Percentiles rank a stretch among this genome's conserved stretches.
phyloP scores from a whole-genome alignment of 64 coral and sea anemone species.

The Astreopora myriophthalma region DNA sequence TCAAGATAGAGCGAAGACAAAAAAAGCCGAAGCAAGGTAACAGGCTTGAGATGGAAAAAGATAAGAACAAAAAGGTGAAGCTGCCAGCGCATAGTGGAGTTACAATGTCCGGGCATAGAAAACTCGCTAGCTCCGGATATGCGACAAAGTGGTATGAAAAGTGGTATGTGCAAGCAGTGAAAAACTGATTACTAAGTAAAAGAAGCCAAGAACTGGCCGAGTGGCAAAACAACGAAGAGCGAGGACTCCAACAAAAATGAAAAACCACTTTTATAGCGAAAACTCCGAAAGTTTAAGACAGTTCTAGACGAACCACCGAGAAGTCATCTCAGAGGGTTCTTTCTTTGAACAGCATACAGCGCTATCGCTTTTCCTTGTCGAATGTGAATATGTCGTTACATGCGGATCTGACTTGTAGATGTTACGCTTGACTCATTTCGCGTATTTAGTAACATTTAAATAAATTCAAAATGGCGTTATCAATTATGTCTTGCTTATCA shows the following conservation, averaged over 20 bases:
- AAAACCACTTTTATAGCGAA: too few relatives aligned
- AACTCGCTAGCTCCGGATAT: neutral
- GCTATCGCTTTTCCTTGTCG: too few relatives aligned
- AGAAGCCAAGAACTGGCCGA: neutral
- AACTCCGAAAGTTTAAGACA: too few relatives aligned
- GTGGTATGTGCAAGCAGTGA: slow-evolving; percentile 31
- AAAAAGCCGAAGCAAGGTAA: neutral
- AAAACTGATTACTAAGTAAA: neutral
- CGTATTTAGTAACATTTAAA: too few relatives aligned
- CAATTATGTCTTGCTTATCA: too few relatives aligned
- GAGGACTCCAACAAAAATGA: neutral
- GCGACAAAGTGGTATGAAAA: slow-evolving; percentile 57
- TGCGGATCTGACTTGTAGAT: too few relatives aligned
- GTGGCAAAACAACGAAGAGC: neutral
- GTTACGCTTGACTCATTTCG: too few relatives aligned
- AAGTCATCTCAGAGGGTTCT: too few relatives aligned
- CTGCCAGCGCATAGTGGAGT: neutral
- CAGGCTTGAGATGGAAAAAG: neutral
- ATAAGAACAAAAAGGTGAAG: neutral
- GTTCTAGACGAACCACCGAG: too few relatives aligned
- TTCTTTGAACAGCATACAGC: too few relatives aligned
- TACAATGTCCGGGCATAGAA: slow-evolving; percentile 3
- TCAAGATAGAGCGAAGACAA: neutral
- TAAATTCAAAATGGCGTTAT: too few relatives aligned
- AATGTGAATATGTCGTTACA: too few relatives aligned